Evolutionary conservation across 2,113 vertebrate genomes (phyloP), one percentile per base, ranked within the genome.

Genomic region (Zosterops hypoxanthus): DNA sequence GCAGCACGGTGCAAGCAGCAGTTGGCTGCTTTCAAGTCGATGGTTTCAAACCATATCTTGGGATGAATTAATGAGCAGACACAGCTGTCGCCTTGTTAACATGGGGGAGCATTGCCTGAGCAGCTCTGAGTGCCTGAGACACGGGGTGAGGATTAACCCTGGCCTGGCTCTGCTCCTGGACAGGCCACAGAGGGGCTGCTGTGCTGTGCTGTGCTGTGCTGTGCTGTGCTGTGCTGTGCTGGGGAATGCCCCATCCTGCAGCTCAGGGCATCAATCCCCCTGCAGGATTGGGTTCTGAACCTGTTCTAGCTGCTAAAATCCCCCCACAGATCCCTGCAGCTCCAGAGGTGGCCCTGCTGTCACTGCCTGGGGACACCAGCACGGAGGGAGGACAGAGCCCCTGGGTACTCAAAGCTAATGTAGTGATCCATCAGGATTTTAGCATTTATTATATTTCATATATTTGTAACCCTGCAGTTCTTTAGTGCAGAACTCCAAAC

Each of bases 221-320:
- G 52, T 16, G 47, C 14, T 39, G 18, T 39, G 36, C 41, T 1
- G 1, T 49, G 47, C 47, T 49, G 55, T 56, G 55, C 64, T 70
- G 77, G 61, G 42, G 65, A 3, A 39, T 4, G 1, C 21, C 34
- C 46, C 0, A 0, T 34, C 9, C 56, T 42, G 56, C 61, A 82
- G 53, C 41, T 76, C 71, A 46, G 80, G 49, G 28, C 11, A 4
- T 22, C 21, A 3, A 64, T 59, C 16, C 44, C 36, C 39, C 20
- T 44, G 39, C 36, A 11, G 31, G 39, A 33, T 75, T 26, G 68
- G 70, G 79, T 75, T 8, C 52, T 33, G 39, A 5, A 0, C 2
- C 29, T 33, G 47, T 8, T 9, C 4, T 2, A 76, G 61, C 7
- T 52, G 81, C n/a, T 55, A 61, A 0, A 0, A 0, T 22, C 60